These are phyloP conservation scores for Alligator mississippiensis DNA, from an alignment of 2,113 vertebrate species.

Conservation along the genomic window DNA sequence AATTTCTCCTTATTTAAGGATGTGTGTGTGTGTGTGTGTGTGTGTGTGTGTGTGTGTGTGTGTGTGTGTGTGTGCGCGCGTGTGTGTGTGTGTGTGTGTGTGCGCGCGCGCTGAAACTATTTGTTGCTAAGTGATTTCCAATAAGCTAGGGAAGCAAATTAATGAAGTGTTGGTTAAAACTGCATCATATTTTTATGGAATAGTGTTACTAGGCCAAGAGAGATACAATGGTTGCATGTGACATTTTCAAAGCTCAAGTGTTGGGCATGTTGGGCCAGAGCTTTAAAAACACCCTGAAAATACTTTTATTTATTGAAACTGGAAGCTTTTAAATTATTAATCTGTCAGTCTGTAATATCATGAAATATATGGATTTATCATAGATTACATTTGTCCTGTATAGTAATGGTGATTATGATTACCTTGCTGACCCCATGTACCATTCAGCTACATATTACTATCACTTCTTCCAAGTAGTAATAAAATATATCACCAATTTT, in stretches of 20 bases:
- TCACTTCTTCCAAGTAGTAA: neutral
- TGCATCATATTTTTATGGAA: slow-evolving; percentile 24
- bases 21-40: slow-evolving; percentile 26
- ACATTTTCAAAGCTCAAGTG: neutral
- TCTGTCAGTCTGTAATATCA: neutral
- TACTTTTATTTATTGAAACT: neutral
- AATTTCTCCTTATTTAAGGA: slow-evolving; percentile 58
- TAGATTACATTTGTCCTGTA: slow-evolving; percentile 7
- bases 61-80: slow-evolving; percentile 13
- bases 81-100: neutral
- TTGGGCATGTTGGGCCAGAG: neutral
- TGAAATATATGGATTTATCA: neutral
- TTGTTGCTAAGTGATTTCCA: slow-evolving; percentile 69
- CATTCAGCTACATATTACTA: neutral
- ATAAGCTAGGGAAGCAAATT: slow-evolving; percentile 49
- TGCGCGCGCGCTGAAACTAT: slow-evolving; percentile 25
- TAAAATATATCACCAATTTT: neutral
- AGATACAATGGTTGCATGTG: neutral
- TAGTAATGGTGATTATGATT: neutral
- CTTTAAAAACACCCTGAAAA: neutral
- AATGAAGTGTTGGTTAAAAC: slow-evolving; percentile 53
- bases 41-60: too few species aligned
- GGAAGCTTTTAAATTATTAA: neutral
- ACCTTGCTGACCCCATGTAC: neutral
- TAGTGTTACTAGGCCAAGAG: neutral